Percentiles rank a stretch among this genome's conserved stretches.
These are phyloP conservation scores for Orchestes rusci DNA, from an alignment of 2,888 invertebrate genomes.

Conservation along the genomic window DNA sequence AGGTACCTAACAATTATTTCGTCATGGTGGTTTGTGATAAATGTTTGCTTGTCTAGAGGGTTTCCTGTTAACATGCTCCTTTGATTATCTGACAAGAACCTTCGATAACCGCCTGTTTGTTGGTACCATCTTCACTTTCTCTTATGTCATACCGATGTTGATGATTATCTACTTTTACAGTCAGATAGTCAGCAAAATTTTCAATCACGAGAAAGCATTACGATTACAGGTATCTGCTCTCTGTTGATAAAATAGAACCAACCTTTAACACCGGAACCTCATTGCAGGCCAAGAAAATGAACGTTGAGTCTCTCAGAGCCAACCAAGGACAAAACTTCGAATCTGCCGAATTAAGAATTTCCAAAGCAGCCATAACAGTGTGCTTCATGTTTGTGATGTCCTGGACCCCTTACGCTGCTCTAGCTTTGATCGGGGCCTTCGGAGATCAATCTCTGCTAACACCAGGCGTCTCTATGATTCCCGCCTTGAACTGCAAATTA, in stretches of 20 bases:
- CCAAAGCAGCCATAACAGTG: conserved; percentile 81
- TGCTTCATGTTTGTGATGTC: conserved; percentile 79
- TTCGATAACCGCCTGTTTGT: conserved; percentile 75
- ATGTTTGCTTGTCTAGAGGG: conserved; percentile 58
- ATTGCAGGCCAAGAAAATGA: conserved; percentile 82
- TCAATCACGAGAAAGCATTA: conserved; percentile 75
- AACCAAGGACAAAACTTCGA: conserved; percentile 60
- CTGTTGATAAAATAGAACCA: too few relatives aligned
- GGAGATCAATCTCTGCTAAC: conserved; percentile 68
- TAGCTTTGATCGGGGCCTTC: conserved; percentile 74
- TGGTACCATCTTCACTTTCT: conserved; percentile 65
- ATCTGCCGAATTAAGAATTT: conserved; percentile 77
- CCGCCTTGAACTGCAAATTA: conserved; percentile 77
- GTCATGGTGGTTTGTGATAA: too few relatives aligned
- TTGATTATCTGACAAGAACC: conserved; percentile 74
- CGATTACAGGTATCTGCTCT: conserved; percentile 55
- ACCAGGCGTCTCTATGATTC: conserved; percentile 77
- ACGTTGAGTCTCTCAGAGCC: conserved; percentile 73
- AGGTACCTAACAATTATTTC: conserved; percentile 49
- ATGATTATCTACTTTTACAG: conserved; percentile 79
- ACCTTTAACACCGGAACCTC: too few relatives aligned
- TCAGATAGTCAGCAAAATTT: conserved; percentile 81
- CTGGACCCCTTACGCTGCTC: conserved; percentile 86
- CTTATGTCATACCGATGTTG: conserved; percentile 69
- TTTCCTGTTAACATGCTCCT: conserved; percentile 77